phyloP scores from a whole-genome alignment of 2,797 vertebrate species.

The Cyprinella venusta region DNA sequence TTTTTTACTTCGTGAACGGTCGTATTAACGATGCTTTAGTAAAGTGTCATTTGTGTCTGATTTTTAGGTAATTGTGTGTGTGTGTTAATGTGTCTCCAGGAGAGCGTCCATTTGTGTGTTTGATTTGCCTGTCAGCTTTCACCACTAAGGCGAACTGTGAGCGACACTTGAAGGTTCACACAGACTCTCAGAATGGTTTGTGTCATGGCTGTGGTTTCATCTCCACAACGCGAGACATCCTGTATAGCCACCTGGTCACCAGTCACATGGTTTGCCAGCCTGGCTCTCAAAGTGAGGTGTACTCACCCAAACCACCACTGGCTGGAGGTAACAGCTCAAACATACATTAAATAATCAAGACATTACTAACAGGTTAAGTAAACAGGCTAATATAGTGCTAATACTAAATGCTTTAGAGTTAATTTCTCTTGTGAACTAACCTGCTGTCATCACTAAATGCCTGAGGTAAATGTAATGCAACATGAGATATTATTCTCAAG shows the following conservation, averaged over 20 bases:
- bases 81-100: slow-evolving; percentile 73
- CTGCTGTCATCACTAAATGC: too few species aligned
- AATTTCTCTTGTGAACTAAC: too few species aligned
- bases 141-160: slow-evolving; percentile 99
- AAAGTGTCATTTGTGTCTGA: neutral
- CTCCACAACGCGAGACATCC: slow-evolving; percentile 94
- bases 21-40: neutral
- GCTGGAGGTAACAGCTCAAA: slow-evolving; percentile 74
- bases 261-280: slow-evolving; percentile 98
- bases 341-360: too few species aligned
- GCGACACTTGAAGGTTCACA: slow-evolving; percentile 97
- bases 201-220: slow-evolving; percentile 97
- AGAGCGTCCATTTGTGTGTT: slow-evolving; percentile 94
- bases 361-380: too few species aligned
- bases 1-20: neutral
- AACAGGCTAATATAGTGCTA: too few species aligned
- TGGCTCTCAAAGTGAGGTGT: slow-evolving; percentile 89
- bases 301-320: slow-evolving; percentile 82
- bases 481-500: too few species aligned
- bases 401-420: too few species aligned
- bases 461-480: too few species aligned
- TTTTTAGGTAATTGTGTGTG: neutral
- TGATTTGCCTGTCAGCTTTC: slow-evolving; percentile 96
- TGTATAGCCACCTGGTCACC: slow-evolving; percentile 96
- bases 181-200: slow-evolving; percentile 90